phyloP scores from a whole-genome alignment of 2,113 vertebrate genomes.

The Urocolius indicus region DNA sequence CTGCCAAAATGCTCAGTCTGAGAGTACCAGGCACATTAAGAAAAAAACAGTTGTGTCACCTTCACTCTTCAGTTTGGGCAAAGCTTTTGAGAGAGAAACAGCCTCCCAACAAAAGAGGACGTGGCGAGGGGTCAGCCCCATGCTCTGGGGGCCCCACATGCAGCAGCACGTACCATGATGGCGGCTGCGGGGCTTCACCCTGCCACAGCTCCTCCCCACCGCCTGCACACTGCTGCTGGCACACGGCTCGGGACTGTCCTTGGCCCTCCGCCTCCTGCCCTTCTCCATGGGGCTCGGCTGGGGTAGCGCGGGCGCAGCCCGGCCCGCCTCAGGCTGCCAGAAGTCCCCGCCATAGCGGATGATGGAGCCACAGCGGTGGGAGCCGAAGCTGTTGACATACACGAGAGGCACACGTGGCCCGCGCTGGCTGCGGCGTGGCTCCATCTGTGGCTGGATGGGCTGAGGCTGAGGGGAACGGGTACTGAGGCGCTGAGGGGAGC shows the following conservation, averaged over 20 bases:
- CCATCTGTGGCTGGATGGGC: neutral
- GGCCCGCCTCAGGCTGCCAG: rapidly evolving
- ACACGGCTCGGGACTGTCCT: no score
- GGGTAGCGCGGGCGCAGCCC: neutral
- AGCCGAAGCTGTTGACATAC: constrained; percentile 67
- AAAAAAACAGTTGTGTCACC: neutral
- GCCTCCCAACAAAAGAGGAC: neutral
- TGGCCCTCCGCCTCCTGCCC: rapidly evolving
- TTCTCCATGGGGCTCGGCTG: rapidly evolving
- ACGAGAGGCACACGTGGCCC: neutral
- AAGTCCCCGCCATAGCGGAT: neutral
- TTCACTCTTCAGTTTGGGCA: rapidly evolving
- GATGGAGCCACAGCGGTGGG: constrained; percentile 45
- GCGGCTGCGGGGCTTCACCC: rapidly evolving
- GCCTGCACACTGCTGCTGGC: rapidly evolving
- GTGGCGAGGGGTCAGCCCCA: neutral
- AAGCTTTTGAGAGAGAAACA: no score
- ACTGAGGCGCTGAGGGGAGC: neutral
- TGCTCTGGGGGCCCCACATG: no score
- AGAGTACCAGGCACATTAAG: neutral
- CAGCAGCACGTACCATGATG: rapidly evolving
- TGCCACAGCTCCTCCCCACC: rapidly evolving
- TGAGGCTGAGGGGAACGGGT: rapidly evolving
- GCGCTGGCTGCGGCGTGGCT: neutral
- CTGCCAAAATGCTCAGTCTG: neutral